These are phyloP conservation scores for Phaenicophaeus curvirostris DNA, from an alignment of 2,797 vertebrate species.

Conservation along the genomic window DNA sequence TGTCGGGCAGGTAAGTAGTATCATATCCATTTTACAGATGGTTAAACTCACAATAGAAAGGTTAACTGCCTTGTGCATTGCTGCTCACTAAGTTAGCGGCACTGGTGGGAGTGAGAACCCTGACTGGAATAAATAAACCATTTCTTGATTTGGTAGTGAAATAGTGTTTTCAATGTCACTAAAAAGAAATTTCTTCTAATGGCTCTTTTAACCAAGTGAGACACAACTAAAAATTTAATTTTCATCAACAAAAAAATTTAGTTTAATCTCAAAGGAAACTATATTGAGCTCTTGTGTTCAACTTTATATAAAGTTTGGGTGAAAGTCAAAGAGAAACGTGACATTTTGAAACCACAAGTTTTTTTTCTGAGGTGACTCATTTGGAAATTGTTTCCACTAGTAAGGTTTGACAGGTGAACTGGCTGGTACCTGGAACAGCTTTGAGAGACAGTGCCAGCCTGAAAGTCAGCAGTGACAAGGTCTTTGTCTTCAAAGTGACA, in stretches of 20 bases:
- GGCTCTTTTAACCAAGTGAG: not conserved
- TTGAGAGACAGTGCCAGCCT: accelerated
- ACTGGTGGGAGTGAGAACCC: not conserved
- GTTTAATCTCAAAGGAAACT: not conserved
- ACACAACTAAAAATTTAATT: not conserved
- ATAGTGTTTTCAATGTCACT: not conserved
- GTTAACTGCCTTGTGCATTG: constrained; percentile 10
- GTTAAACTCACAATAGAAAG: constrained; percentile 42
- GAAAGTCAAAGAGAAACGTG: not conserved
- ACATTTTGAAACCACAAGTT: not conserved
- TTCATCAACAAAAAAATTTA: not conserved
- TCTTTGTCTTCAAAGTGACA: not conserved
- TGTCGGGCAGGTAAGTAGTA: constrained; percentile 17
- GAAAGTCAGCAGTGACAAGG: not conserved
- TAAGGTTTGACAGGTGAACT: not conserved
- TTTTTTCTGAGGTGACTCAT: not conserved
- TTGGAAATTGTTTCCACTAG: not conserved
- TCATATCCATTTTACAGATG: constrained; percentile 51
- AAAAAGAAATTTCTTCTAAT: not conserved
- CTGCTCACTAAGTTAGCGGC: not conserved
- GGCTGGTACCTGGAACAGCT: not conserved
- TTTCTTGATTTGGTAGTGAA: not conserved
- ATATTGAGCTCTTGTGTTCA: not conserved
- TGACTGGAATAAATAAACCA: not conserved
- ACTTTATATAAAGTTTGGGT: not conserved